These are phyloP conservation scores for Drosophila santomea DNA, from an alignment of 1,140 invertebrate genomes.

Conservation along the genomic window DNA sequence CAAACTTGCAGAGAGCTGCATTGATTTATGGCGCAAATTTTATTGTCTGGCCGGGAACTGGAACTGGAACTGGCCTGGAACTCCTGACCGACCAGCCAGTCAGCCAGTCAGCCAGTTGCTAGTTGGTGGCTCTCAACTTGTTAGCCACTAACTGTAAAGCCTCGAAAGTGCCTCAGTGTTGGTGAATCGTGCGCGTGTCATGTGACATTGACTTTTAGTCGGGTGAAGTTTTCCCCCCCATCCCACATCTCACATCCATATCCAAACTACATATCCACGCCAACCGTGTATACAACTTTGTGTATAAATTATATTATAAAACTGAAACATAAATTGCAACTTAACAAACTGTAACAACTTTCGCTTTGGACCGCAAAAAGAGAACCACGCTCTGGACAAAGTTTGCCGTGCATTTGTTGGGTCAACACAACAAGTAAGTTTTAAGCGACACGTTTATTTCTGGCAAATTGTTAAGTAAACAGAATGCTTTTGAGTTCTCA, in stretches of 20 bases:
- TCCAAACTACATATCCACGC: background rate
- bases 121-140: slow-evolving; percentile 56
- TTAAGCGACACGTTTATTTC: slow-evolving; percentile 31
- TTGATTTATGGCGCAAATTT: slow-evolving; percentile 82
- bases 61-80: slow-evolving; percentile 43
- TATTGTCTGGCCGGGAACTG: slow-evolving; percentile 70
- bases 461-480: slow-evolving; percentile 28
- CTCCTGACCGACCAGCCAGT: slow-evolving; percentile 29
- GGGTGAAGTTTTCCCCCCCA: slow-evolving; percentile 1
- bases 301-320: slow-evolving; percentile 46
- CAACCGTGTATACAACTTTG: slow-evolving; percentile 31
- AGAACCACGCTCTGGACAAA: slow-evolving; percentile 24
- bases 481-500: background rate
- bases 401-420: slow-evolving; percentile 32
- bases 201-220: slow-evolving; percentile 49
- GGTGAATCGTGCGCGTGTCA: slow-evolving; percentile 71
- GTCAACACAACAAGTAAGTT: slow-evolving; percentile 69
- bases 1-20: slow-evolving; percentile 71
- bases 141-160: slow-evolving; percentile 73
- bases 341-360: slow-evolving; percentile 45
- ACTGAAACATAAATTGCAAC: slow-evolving; percentile 41
- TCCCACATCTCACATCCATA: background rate
- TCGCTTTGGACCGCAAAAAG: slow-evolving; percentile 28
- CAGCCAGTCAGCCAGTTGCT: slow-evolving; percentile 18
- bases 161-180: slow-evolving; percentile 71